Evolutionary conservation across 64 coral and sea anemone genomes (phyloP).

Genomic region (Orbicella faveolata): DNA sequence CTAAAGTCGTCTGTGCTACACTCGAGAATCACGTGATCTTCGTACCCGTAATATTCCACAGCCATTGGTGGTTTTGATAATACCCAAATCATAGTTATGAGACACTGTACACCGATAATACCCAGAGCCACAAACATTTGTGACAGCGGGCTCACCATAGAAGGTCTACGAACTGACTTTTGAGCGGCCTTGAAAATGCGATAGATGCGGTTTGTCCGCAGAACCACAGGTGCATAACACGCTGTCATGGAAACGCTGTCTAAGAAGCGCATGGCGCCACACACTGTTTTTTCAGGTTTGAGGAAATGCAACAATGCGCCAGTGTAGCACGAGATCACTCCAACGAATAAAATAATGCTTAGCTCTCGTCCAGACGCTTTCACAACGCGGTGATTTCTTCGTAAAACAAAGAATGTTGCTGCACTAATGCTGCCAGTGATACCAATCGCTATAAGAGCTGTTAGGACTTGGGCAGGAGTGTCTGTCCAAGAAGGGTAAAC

Average conservation of each 20-base stretch:
- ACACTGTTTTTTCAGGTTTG: slow-evolving; percentile 47
- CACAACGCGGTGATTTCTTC: slow-evolving; percentile 69
- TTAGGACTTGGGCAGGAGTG: slow-evolving; percentile 44
- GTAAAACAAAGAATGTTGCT: slow-evolving; percentile 62
- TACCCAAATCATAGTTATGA: slow-evolving; percentile 86
- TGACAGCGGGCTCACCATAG: slow-evolving; percentile 79
- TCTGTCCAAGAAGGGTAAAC: slow-evolving; percentile 52
- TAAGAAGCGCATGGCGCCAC: slow-evolving; percentile 47
- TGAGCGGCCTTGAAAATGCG: slow-evolving; percentile 88
- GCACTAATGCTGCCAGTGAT: slow-evolving; percentile 48
- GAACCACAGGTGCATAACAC: slow-evolving; percentile 80
- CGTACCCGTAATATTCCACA: slow-evolving; percentile 37
- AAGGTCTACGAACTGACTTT: slow-evolving; percentile 75
- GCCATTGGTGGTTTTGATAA: slow-evolving; percentile 62
- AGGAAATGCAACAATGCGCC: slow-evolving; percentile 53
- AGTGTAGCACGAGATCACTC: slow-evolving; percentile 56
- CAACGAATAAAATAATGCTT: slow-evolving; percentile 54
- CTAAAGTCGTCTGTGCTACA: slow-evolving; percentile 64
- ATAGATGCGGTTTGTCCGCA: slow-evolving; percentile 89
- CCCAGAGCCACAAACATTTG: slow-evolving; percentile 69
- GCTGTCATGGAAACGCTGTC: slow-evolving; percentile 74
- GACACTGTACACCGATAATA: slow-evolving; percentile 65
- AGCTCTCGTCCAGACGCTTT: slow-evolving; percentile 93
- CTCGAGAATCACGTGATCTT: slow-evolving; percentile 56
- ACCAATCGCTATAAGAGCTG: slow-evolving; percentile 45